phyloP scores from a whole-genome alignment of 2,888 invertebrate species.

The Blastobasis adustella region DNA sequence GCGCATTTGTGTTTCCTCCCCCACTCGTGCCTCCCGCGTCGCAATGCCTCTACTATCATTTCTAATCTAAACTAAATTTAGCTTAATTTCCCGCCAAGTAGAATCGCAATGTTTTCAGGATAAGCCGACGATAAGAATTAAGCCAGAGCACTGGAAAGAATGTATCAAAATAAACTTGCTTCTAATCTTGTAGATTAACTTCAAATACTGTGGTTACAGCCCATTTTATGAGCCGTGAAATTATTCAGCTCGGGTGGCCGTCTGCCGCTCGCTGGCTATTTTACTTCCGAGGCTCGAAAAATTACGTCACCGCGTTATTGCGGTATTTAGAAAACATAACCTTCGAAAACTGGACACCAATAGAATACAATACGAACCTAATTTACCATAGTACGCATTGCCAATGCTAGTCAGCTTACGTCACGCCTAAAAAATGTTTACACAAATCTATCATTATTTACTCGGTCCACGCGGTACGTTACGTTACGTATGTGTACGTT shows the following conservation, averaged over 20 bases:
- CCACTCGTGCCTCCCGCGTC: slow-evolving; percentile 1
- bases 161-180: too few species aligned
- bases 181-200: too few species aligned
- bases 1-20: not conserved
- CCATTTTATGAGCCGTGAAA: slow-evolving; percentile 7
- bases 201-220: not conserved
- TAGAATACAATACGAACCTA: not conserved
- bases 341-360: slow-evolving; percentile 1
- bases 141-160: too few species aligned
- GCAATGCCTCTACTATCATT: too few species aligned
- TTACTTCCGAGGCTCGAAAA: slow-evolving; percentile 4
- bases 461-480: not conserved
- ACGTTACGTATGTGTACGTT: too few species aligned
- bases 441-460: slow-evolving; percentile 14
- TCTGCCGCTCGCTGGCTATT: not conserved
- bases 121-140: too few species aligned
- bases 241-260: slow-evolving; percentile 1
- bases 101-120: too few species aligned
- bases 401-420: slow-evolving; percentile 8
- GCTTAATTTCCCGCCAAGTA: too few species aligned
- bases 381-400: not conserved
- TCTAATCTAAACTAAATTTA: too few species aligned
- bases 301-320: slow-evolving; percentile 5
- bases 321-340: slow-evolving; percentile 3
- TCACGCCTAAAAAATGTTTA: slow-evolving; percentile 29